phyloP scores from a whole-genome alignment of 2,113 vertebrate species.

The Mohoua ochrocephala region DNA sequence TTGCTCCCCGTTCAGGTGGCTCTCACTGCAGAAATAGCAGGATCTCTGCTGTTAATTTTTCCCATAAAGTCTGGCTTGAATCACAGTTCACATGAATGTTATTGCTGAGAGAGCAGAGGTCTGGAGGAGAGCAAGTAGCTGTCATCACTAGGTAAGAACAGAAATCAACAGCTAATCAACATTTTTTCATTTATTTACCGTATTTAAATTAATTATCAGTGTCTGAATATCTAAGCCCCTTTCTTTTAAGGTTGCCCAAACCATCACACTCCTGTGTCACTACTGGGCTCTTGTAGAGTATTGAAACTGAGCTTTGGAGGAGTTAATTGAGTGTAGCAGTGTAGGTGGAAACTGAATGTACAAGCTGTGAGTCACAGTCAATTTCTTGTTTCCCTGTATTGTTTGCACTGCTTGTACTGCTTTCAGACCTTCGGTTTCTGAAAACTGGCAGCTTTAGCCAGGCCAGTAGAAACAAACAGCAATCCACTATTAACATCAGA shows the following conservation, averaged over 20 bases:
- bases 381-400: neutral
- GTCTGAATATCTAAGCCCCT: neutral
- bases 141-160: neutral
- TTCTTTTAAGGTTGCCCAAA: neutral
- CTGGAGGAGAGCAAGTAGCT: neutral
- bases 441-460: neutral
- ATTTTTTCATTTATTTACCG: neutral
- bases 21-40: neutral
- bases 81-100: neutral
- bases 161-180: neutral
- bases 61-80: neutral
- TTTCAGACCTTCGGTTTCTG: neutral
- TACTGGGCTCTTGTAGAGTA: neutral
- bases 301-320: neutral
- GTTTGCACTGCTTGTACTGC: neutral
- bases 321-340: constrained; percentile 7
- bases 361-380: constrained; percentile 18
- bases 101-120: neutral
- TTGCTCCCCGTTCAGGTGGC: rapidly evolving
- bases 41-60: neutral
- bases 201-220: neutral
- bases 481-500: neutral
- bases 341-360: constrained; percentile 26
- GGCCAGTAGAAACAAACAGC: neutral
- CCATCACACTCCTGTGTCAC: neutral